A percentile compares a stretch with the other conserved stretches of the same genome.
Evolutionary conservation across 1,140 invertebrate genomes (phyloP).

Genomic region (Grapholita molesta): DNA sequence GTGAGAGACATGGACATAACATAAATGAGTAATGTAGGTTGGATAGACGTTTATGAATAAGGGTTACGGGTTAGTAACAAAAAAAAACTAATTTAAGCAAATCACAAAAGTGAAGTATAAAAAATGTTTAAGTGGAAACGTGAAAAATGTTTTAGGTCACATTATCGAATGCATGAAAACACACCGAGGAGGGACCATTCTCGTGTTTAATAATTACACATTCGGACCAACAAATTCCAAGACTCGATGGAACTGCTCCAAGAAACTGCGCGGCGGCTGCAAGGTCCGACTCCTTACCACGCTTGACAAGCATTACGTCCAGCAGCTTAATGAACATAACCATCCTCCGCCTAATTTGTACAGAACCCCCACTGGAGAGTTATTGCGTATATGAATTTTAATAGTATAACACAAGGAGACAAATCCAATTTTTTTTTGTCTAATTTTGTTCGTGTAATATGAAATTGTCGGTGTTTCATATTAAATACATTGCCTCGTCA

Average conservation of each 20-base stretch:
- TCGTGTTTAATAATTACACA: not conserved
- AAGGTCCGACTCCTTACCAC: not conserved
- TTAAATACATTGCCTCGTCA: too few species aligned
- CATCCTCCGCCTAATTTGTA: not conserved
- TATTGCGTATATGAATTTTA: not conserved
- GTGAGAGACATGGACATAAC: too few species aligned
- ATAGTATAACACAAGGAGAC: too few species aligned
- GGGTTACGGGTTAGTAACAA: too few species aligned
- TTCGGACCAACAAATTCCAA: not conserved
- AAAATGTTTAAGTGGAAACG: too few species aligned
- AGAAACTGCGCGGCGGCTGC: not conserved
- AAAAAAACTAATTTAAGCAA: too few species aligned
- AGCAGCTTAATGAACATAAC: not conserved
- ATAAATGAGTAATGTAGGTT: too few species aligned
- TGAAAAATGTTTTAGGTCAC: not conserved
- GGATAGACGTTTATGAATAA: too few species aligned
- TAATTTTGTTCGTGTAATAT: too few species aligned
- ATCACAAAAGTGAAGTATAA: too few species aligned
- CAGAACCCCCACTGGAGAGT: not conserved
- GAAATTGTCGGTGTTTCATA: too few species aligned
- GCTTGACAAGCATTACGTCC: not conserved
- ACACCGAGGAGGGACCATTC: not conserved
- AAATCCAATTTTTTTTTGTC: too few species aligned
- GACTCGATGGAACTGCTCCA: constrained; percentile 17
- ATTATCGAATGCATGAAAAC: not conserved